Conservation (phyloP, 2,113 vertebrate species). For the Prionailurus viverrinus region DNA sequence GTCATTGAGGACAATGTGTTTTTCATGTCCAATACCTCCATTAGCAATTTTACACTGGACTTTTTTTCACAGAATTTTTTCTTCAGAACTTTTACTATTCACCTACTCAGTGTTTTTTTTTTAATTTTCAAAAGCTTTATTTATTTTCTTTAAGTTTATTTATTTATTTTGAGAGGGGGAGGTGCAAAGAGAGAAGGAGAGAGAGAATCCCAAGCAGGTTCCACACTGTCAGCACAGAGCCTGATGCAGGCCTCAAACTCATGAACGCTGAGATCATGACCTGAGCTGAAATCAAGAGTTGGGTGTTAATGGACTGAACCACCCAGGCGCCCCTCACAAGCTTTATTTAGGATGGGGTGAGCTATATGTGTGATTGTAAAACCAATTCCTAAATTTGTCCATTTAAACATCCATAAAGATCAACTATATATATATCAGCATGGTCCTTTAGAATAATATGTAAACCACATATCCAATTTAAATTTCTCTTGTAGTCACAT, state of each 20-base stretch:
- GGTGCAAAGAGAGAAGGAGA: too few relatives aligned
- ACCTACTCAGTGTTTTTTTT: not conserved
- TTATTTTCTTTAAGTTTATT: not conserved
- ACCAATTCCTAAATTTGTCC: not conserved
- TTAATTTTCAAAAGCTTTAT: not conserved
- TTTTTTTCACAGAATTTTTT: not conserved
- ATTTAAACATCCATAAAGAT: not conserved
- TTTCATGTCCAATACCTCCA: constrained; percentile 62
- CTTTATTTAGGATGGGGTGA: not conserved
- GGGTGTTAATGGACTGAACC: too few relatives aligned
- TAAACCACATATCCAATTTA: not conserved
- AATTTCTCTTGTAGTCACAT: not conserved
- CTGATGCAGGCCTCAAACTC: too few relatives aligned
- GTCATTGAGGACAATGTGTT: constrained; percentile 76
- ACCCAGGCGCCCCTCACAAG: not conserved
- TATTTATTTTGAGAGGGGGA: too few relatives aligned
- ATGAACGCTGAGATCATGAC: too few relatives aligned
- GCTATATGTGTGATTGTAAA: not conserved
- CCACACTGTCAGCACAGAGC: too few relatives aligned
- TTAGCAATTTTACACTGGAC: constrained; percentile 64
- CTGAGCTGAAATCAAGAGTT: too few relatives aligned
- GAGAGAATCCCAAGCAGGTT: too few relatives aligned
- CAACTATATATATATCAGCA: not conserved
- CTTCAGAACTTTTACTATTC: not conserved
- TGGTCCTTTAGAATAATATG: not conserved